These are phyloP conservation scores for Fratercula arctica DNA, from an alignment of 2,797 vertebrate species.

Conservation along the genomic window DNA sequence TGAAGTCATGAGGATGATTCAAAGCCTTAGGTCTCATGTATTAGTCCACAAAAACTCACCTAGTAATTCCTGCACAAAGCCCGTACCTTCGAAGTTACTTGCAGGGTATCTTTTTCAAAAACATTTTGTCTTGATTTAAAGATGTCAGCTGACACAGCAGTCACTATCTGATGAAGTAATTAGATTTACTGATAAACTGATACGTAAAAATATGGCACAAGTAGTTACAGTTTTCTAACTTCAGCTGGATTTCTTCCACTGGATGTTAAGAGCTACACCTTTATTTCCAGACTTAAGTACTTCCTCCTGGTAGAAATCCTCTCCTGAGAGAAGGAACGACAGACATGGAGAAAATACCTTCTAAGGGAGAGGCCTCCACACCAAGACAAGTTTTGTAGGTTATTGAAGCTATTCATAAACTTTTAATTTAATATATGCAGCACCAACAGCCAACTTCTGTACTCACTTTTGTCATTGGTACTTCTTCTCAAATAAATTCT, in stretches of 20 bases:
- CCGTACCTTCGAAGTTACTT: neutral
- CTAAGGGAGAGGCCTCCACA: neutral
- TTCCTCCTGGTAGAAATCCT: neutral
- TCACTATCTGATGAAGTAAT: neutral
- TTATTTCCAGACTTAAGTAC: neutral
- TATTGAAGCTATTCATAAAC: neutral
- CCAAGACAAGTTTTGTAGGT: neutral
- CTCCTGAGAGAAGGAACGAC: neutral
- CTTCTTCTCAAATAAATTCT: neutral
- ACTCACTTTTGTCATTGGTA: neutral
- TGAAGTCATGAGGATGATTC: accelerated
- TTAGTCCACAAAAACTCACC: neutral
- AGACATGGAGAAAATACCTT: neutral
- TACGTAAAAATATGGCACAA: neutral
- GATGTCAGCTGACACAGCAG: neutral
- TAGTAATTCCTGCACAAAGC: neutral
- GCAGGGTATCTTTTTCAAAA: neutral
- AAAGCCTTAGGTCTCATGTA: neutral
- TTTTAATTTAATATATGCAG: neutral
- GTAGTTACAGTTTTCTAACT: neutral
- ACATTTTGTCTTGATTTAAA: neutral
- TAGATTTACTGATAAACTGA: neutral
- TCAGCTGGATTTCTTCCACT: neutral
- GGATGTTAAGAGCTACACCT: neutral
- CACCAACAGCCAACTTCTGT: neutral